These are phyloP conservation scores for Loris lydekkerianus DNA, from an alignment of 2,797 vertebrate species.

Conservation along the genomic window DNA sequence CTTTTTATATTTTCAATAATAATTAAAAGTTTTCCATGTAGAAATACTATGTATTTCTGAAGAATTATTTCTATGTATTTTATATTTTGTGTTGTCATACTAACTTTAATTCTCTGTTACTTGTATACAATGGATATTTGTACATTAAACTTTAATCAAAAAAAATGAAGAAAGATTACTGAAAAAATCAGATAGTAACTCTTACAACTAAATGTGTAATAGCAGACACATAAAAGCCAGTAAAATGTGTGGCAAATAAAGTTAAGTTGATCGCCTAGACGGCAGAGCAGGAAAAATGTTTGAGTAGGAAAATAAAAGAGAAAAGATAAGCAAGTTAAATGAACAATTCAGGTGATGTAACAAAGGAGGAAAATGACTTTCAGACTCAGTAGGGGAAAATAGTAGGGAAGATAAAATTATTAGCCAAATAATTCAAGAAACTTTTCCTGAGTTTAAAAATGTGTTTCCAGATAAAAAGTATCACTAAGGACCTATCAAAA, in stretches of 20 bases:
- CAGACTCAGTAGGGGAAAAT: not conserved
- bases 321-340: not conserved
- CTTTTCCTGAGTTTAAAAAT: not conserved
- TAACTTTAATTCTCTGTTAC: too few relatives aligned
- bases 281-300: not conserved
- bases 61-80: too few relatives aligned
- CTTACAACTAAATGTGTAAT: not conserved
- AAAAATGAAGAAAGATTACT: not conserved
- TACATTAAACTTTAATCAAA: too few relatives aligned
- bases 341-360: not conserved
- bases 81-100: too few relatives aligned
- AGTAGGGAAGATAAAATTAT: not conserved
- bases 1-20: too few relatives aligned
- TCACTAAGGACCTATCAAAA: not conserved
- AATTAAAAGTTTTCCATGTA: too few relatives aligned
- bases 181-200: not conserved
- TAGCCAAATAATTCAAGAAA: slow-evolving; percentile 13
- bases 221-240: not conserved
- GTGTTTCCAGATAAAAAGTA: not conserved
- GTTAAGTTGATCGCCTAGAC: not conserved
- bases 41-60: too few relatives aligned
- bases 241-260: not conserved
- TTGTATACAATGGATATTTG: too few relatives aligned
- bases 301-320: not conserved
- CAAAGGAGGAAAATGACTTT: not conserved